Base-by-base conservation (phyloP, 2,113 vertebrate genomes). In the Ardeotis arabs region DNA sequence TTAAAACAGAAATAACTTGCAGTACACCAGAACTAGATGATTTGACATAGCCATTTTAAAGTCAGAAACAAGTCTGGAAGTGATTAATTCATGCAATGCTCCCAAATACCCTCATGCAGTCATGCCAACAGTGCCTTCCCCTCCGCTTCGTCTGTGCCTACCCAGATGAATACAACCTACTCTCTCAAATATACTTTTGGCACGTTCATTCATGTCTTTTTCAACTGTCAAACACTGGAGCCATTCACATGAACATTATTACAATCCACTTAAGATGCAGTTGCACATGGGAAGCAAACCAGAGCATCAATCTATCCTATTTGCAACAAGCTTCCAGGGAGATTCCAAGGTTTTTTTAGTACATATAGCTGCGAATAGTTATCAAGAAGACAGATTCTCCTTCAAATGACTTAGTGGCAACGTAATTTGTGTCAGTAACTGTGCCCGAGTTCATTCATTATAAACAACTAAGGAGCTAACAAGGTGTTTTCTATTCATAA, bases 171-270 rank as follows among this genome's bases (percentile, higher is more conserved):
- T 92, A 88, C 35, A 93, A 90, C 75, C 85, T 67, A 92, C 82
- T 93, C 87, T 95, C 91, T 93, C 68, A 94, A 93, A 84, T 44
- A 85, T 2, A 92, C 56, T 74, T 96, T 87, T 96, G 93, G 95
- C 95, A 97, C 25, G 3, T 75, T 96, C 64, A 93, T 92, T 93
- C 73, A 93, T 80, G 89, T 64, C 85, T 94, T 86, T 94, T 93
- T 95, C 79, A 97, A 90, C 75, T 63, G 47, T 47, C 81, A 77
- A 95, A 97, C 90, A 96, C 72, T 90, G 52, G 31, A 29, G 29
- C 76, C 73, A 92, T 94, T 97, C 96, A 96, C 68, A 84, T 4
- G 67, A 55, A 94, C 44, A 27, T 88, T 92, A 94, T 50, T 95
- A 92, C 82, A 86, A 93, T 86, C 79, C 35, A 59, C 60, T 89